Evolutionary conservation across 2,888 invertebrate species (phyloP), one percentile per base, ranked within the genome.

Genomic region (Xanthia togata): DNA sequence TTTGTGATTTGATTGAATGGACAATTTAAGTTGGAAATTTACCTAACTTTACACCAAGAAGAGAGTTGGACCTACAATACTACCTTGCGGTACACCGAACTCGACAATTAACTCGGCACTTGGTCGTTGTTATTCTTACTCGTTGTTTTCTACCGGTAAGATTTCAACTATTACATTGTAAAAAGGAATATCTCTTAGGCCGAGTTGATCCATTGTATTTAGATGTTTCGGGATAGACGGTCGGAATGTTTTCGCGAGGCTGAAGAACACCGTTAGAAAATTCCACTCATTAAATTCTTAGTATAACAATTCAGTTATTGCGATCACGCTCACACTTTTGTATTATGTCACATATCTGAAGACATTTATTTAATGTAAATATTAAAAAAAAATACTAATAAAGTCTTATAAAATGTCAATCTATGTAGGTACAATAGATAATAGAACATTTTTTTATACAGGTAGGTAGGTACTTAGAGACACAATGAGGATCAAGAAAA

Each of bases 41-140:
- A 0, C 38, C 17, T n/a, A 17, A 64, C 11, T 41, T n/a, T 4
- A 26, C 6, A 67, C 5, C 23, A 50, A 67, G 41, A 73, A 74
- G 31, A 73, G 35, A 70, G 23, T 38, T 73, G 50, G 31, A 72
- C 41, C 31, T 50, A 31, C 31, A 35, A 41, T 53, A 44, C 14
- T 73, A 26, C 73, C 74, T 62, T 75, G 73, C 2, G 62, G 41
- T n/a, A 44, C 62, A 62, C 74, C 41, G n/a, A 50, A n/a, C 26
- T 50, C 26, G 3, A 26, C 6, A 26, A 17, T 50, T n/a, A 44
- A 6, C 20, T 47, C 14, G 12, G 47, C 6, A 65, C 9, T 57
- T 26, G 0, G 26, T 59, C 9, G 17, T 26, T 1, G 17, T 59
- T 71, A 70, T 70, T 70, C 31, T n/a, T 53, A 38, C 9, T 57